phyloP scores from a whole-genome alignment of 2,888 invertebrate genomes.

The Drosophila meridionalis region DNA sequence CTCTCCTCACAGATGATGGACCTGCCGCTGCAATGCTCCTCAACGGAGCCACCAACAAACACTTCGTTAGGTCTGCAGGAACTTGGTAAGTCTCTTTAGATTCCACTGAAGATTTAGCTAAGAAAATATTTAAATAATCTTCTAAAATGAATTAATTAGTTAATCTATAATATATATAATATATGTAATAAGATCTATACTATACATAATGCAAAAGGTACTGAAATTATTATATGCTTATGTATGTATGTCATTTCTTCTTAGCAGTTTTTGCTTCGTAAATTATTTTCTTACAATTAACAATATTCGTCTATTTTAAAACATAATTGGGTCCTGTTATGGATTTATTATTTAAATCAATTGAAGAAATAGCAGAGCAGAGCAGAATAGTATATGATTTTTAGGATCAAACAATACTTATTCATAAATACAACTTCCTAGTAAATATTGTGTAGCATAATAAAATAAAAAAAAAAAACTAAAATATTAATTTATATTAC shows the following conservation, averaged over 20 bases:
- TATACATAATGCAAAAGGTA: no score
- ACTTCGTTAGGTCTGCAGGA: slow-evolving; percentile 85
- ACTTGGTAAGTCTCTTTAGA: slow-evolving; percentile 76
- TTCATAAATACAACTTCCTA: no score
- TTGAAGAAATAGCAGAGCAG: no score
- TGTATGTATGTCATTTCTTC: no score
- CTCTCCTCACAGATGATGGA: slow-evolving; percentile 85
- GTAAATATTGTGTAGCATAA: no score
- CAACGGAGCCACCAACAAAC: slow-evolving; percentile 84
- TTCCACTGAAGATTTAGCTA: background rate
- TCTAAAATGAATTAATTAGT: background rate
- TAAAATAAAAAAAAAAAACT: no score
- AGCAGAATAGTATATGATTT: no score
- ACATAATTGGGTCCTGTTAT: no score
- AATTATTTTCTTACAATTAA: background rate
- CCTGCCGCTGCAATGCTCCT: slow-evolving; percentile 84
- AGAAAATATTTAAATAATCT: background rate
- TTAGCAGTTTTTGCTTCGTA: background rate
- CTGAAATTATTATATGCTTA: no score
- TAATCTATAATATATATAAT: background rate
- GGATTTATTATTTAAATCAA: no score
- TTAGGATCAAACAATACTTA: background rate
- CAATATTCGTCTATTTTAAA: no score
- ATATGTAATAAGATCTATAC: background rate
- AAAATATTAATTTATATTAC: no score